phyloP scores from a whole-genome alignment of 2,888 invertebrate genomes.

The Drosophila ustulata region DNA sequence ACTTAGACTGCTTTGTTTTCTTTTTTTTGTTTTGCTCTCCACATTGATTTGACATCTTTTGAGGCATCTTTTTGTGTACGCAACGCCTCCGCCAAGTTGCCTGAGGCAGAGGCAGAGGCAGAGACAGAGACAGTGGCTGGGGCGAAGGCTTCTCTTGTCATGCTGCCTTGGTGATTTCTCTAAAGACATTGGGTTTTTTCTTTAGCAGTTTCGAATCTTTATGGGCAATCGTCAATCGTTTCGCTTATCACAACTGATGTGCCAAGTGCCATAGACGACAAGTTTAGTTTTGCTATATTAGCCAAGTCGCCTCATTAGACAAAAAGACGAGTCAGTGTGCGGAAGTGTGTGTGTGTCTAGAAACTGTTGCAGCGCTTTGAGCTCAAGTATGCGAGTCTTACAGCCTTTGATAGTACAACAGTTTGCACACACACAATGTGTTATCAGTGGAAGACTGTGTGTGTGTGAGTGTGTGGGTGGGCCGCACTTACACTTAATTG shows the following conservation, averaged over 20 bases:
- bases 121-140: neutral
- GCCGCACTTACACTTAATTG: conserved; percentile 77
- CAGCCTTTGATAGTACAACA: conserved; percentile 43
- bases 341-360: conserved; percentile 3
- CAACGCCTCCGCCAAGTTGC: neutral
- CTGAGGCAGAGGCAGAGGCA: neutral
- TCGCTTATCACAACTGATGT: conserved; percentile 35
- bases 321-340: neutral
- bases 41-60: neutral
- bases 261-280: conserved; percentile 37
- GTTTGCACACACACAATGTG: neutral
- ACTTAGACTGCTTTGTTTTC: neutral
- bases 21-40: neutral
- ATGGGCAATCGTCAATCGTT: conserved; percentile 25
- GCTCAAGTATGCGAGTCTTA: conserved; percentile 44
- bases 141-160: neutral
- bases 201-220: conserved; percentile 11
- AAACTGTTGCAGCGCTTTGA: conserved; percentile 40
- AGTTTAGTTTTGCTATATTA: conserved; percentile 54
- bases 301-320: conserved; percentile 50
- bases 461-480: conserved; percentile 10
- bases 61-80: neutral
- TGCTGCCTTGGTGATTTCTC: neutral
- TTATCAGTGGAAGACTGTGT: conserved; percentile 5
- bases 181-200: neutral